phyloP scores from a whole-genome alignment of 1,140 invertebrate genomes.

The Drosophila punjabiensis region DNA sequence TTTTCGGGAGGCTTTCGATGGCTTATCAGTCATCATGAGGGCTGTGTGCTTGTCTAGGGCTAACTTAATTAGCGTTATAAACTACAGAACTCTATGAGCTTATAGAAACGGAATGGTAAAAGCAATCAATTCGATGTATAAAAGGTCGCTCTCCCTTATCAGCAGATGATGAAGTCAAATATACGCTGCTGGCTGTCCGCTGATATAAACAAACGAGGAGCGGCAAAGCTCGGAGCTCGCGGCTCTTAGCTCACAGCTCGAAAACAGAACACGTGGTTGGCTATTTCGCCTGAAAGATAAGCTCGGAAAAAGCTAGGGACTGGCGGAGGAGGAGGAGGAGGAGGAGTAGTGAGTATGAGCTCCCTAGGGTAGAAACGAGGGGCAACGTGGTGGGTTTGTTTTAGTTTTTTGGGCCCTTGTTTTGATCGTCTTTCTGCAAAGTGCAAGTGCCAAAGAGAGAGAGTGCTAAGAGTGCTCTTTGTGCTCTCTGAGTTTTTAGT shows the following conservation, averaged over 20 bases:
- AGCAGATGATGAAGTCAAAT: slow-evolving; percentile 26
- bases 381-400: slow-evolving; percentile 40
- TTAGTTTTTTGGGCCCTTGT: slow-evolving; percentile 39
- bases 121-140: slow-evolving; percentile 54
- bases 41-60: slow-evolving; percentile 12
- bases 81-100: background rate
- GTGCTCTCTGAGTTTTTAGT: background rate
- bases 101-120: slow-evolving; percentile 9
- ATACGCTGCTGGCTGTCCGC: slow-evolving; percentile 6
- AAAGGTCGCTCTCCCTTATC: slow-evolving; percentile 54
- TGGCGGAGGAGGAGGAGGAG: background rate
- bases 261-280: slow-evolving; percentile 56
- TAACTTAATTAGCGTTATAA: slow-evolving; percentile 62
- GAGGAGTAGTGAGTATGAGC: background rate
- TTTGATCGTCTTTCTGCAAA: slow-evolving; percentile 43
- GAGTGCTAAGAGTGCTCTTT: background rate
- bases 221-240: slow-evolving; percentile 14
- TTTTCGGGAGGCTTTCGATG: background rate
- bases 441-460: slow-evolving; percentile 29
- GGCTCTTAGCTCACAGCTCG: background rate
- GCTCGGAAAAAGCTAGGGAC: background rate
- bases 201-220: slow-evolving; percentile 49
- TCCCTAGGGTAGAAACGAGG: background rate
- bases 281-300: slow-evolving; percentile 23
- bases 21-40: slow-evolving; percentile 21